Conservation (phyloP, 1,140 invertebrate genomes). For the Hylyphantes graminicola region DNA sequence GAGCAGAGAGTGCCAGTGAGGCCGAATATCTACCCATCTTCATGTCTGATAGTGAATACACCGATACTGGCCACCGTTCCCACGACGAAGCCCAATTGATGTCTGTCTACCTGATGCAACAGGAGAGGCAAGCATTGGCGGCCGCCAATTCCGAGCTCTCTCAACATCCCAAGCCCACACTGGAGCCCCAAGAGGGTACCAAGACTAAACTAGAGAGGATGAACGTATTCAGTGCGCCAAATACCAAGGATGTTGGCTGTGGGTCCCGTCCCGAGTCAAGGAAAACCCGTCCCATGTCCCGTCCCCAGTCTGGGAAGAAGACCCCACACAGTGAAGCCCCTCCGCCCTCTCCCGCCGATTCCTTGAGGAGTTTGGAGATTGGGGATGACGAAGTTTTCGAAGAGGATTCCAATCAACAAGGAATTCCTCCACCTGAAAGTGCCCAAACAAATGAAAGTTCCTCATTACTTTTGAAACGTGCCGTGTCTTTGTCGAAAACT, state of each 20-base stretch:
- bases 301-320: conserved; percentile 1
- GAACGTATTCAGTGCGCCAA: background rate
- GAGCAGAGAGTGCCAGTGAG: conserved; percentile 50
- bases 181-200: conserved; percentile 43
- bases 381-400: conserved; percentile 32
- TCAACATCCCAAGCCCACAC: background rate
- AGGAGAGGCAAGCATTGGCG: background rate
- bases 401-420: background rate
- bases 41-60: conserved; percentile 53
- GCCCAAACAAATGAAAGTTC: background rate
- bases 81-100: conserved; percentile 47
- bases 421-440: background rate
- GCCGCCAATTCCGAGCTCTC: background rate
- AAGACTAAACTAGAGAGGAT: conserved; percentile 32
- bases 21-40: conserved; percentile 49
- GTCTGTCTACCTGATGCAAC: conserved; percentile 5
- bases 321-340: conserved; percentile 30
- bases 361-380: conserved; percentile 1
- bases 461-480: conserved; percentile 5
- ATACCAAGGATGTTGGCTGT: background rate
- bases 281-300: no score
- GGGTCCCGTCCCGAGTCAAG: no score
- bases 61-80: conserved; percentile 38
- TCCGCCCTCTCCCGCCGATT: conserved; percentile 45
- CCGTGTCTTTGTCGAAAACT: conserved; percentile 4